These are phyloP conservation scores for Amia ocellicauda DNA, from an alignment of 2,113 vertebrate genomes.

Conservation along the genomic window DNA sequence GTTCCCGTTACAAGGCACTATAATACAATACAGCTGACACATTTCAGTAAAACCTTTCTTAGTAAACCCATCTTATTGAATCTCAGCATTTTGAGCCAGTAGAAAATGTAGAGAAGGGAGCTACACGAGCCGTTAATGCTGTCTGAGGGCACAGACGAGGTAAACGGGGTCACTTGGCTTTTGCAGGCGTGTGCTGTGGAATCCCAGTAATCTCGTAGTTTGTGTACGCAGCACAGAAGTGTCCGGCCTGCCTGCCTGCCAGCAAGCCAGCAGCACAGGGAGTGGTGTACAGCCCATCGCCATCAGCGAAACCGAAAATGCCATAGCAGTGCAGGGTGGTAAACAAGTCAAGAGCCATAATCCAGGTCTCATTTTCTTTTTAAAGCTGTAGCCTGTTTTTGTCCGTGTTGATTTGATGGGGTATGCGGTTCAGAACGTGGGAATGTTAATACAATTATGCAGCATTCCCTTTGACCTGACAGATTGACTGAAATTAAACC, in stretches of 20 bases:
- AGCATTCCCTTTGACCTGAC: too few relatives aligned
- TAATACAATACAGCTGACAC: too few relatives aligned
- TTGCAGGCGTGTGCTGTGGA: neutral
- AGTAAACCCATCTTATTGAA: too few relatives aligned
- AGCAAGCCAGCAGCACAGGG: neutral
- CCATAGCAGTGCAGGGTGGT: neutral
- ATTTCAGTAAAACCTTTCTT: too few relatives aligned
- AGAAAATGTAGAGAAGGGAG: neutral
- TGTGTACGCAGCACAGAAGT: neutral
- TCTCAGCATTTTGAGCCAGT: neutral
- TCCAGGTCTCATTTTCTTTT: neutral
- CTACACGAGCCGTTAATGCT: neutral
- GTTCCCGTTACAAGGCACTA: too few relatives aligned
- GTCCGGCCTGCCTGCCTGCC: neutral
- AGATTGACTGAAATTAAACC: too few relatives aligned
- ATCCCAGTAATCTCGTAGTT: neutral
- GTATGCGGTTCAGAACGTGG: too few relatives aligned
- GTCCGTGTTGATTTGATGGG: too few relatives aligned
- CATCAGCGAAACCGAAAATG: neutral
- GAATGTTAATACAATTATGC: too few relatives aligned
- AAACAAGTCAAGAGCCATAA: neutral
- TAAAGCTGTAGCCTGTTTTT: neutral
- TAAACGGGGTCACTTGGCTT: neutral
- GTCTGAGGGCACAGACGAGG: neutral
- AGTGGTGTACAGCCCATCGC: neutral